Base-by-base conservation (phyloP, 2,888 invertebrate genomes). In the Drosophila antonietae region DNA sequence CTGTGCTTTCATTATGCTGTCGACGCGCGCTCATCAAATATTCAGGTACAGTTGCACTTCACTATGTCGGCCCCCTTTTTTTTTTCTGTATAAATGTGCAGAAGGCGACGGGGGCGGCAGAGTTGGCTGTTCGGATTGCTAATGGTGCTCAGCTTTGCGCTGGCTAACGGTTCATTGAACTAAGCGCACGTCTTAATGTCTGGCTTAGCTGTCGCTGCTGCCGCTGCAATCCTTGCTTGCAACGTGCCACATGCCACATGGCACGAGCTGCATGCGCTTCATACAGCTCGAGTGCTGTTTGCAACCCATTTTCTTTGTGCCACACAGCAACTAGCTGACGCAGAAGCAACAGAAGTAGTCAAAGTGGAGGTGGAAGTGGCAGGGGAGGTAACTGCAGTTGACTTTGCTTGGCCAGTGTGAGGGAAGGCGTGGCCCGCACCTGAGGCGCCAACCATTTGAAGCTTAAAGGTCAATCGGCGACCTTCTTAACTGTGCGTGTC, bases 21-120 rank as follows among this genome's bases (percentile, higher is more conserved):
- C 71, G 51, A 63, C 61, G 51, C 67, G 12, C 74, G 85, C 82
- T 89, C 83, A 89, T 86, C 73, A 85, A 89, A 86, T 86, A 86
- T 89, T 86, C 88, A 86, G 86, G 84, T 84, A 81, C 89, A 86
- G 83, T 77, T 85, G 80, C 83, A 85, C 86, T 88, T 80, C 58
- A 87, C 76, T 66, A 61, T 63, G 66, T 53, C 44, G 43, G 31
- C 49, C 49, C 28, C 49, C 47, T 9, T 47, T 49, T 31, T 49
- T 28, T 15, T 47, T n/a, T n/a, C n/a, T n/a, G n/a, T n/a, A 31
- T 10, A 31, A 28, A 49, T 31, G 23, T 20, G 49, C 0, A 15
- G 56, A 8, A 28, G 39, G 51, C 56, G 12, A 18, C 10, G 12
- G 2, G 12, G 8, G 2, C 9, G 9, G 41, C n/a, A 52, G 28